Base-by-base conservation (phyloP, 2,797 vertebrate genomes). In the Microhierax caerulescens region DNA sequence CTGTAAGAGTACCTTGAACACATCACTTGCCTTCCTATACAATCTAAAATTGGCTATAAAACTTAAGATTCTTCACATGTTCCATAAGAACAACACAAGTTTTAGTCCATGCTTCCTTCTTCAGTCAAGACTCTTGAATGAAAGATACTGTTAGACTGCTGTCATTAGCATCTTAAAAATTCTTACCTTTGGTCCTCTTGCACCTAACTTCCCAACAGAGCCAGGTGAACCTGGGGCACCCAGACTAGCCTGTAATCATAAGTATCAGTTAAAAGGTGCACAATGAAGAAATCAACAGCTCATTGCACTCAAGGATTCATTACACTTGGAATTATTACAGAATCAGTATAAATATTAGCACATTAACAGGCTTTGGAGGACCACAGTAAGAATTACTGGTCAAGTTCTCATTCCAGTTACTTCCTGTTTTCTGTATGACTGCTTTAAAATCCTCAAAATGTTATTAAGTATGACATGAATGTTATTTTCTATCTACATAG, bases 111-210 rank as follows among this genome's bases (percentile, higher is more conserved):
- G 25, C 14, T 67, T 68, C 39, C 14, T 67, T 68, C 39, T 78
- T 75, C 24, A 18, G 36, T n/a, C 30, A 64, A 64, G 47, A 67
- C 61, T 68, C 18, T 50, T 28, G 32, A 95, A 79, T 19, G 34
- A 76, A 70, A 20, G 7, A 56, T 25, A 11, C 15, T 6, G 3
- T 73, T 65, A 79, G 20, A 70, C 30, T 59, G 21, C 45, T 88
- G 30, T 41, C 59, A 30, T 50, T 24, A 56, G 13, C 19, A 51
- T 7, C n/a, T 73, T 14, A 41, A 88, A 92, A 80, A 69, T 60
- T 85, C 94, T 63, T 93, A 99, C 99, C 98, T 99, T 99, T 94
- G 69, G 96, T 95, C 99, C 99, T 50, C 84, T 98, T 9, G 53
- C 50, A 23, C 99, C 99, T 28, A 68, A 72, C 57, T 95, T 98